Percentiles rank a stretch among this genome's conserved stretches.
Evolutionary conservation across 2,797 vertebrate genomes (phyloP).

Genomic region (Sebastiscus tertius): DNA sequence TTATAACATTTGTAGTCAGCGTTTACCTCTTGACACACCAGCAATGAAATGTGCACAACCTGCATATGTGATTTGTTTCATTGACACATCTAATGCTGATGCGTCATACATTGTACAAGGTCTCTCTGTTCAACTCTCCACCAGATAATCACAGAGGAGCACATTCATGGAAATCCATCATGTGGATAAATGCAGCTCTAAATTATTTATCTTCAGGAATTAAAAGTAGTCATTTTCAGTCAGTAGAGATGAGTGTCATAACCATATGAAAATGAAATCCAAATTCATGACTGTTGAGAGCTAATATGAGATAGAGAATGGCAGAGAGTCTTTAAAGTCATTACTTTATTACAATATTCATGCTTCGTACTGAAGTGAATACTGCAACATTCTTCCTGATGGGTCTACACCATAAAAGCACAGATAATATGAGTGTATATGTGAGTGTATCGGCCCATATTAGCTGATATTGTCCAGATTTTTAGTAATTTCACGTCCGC

Average conservation of each 20-base stretch:
- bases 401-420: background rate
- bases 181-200: constrained; percentile 8
- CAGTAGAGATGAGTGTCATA: constrained; percentile 30
- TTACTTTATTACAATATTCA: constrained; percentile 26
- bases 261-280: constrained; percentile 43
- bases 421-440: background rate
- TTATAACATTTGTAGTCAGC: background rate
- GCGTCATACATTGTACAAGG: background rate
- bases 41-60: background rate
- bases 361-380: constrained; percentile 1
- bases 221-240: constrained; percentile 7
- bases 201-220: background rate
- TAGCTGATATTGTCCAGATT: too few relatives aligned
- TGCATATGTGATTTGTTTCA: background rate
- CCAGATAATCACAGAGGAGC: background rate
- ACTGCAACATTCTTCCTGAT: background rate
- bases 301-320: constrained; percentile 1
- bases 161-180: constrained; percentile 16
- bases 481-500: background rate
- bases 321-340: constrained; percentile 19
- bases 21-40: background rate
- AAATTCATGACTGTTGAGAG: constrained; percentile 25
- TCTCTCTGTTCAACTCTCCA: background rate
- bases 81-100: background rate
- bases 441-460: background rate